Base-by-base conservation (phyloP, 2,888 invertebrate genomes). In the Brenthis daphne region DNA sequence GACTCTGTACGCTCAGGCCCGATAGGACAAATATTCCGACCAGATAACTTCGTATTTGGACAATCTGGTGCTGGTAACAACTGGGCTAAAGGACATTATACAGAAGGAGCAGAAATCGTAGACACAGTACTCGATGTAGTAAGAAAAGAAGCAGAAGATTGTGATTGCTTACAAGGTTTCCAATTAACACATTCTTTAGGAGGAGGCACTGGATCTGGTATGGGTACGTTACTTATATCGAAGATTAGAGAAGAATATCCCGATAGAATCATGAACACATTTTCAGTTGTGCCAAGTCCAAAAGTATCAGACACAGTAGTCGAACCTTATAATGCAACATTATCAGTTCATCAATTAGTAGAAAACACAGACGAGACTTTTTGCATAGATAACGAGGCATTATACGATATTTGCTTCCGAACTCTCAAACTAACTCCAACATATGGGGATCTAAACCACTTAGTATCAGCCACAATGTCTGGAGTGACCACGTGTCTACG, bases 151-250 rank as follows among this genome's bases (percentile, higher is more conserved):
- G 64, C 64, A 8, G 64, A 63, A 53, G 63, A 63, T 43, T 63
- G 63, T 63, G 63, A 63, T 53, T 63, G 63, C 37, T 63, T 63
- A n/a, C 64, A 64, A 64, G 64, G 64, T 29, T 64, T 64, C n/a
- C 64, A 64, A 47, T 16, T 64, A 29, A 64, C 64, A 47, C 64
- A 64, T 56, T 64, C 64, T 1, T 56, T 64, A 54, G 64, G 64
- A 29, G 64, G 64, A 29, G 64, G 64, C n/a, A 64, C 64, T 47
- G 64, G 64, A 12, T 54, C 64, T 55, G 64, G 64, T 20, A 54
- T 64, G 64, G 64, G 64, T 24, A 64, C 64, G n/a, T 56, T 64
- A 48, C 64, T 64, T 29, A 64, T 64, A 55, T 64, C 55, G 20
- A 64, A 64, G 24, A 64, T 64, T 4, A 64, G 64, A n/a, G 64